Base-by-base conservation (phyloP, 2,797 vertebrate species). In the Pipistrellus nathusii region DNA sequence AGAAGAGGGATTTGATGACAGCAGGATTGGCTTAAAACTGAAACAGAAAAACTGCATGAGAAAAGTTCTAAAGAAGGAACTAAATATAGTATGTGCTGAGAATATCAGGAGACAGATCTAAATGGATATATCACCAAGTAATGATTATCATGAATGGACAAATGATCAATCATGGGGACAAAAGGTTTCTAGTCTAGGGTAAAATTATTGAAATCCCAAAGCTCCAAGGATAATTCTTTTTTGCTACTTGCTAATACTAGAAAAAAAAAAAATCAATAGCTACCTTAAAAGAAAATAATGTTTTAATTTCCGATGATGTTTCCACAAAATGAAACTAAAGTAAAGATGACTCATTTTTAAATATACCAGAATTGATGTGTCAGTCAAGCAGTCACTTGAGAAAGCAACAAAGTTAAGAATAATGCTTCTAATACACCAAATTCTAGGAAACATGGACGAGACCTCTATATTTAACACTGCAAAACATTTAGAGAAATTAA, bases 401-500 rank as follows among this genome's bases (percentile, higher is more conserved):
- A 85, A 76, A 53, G 21, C n/a, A 76, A 85, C 21, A 75, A 89
- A 89, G 62, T 41, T 89, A 64, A 92, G 14, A 69, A 81, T 18
- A 76, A 93, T 48, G 48, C 48, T 85, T 80, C 62, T 17, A 82
- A 89, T 77, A 59, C 15, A 73, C 35, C 9, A 62, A 75, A 27
- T 69, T 48, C 46, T 76, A 44, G 9, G 6, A 30, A 7, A 88
- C 89, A 82, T 15, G 27, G 53, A 86, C 25, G 72, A 73, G 55
- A 94, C 14, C 23, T 48, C 81, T 59, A 41, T 6, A 57, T 21
- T n/a, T 57, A 86, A 93, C 81, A 78, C 71, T 86, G 20, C 17
- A 62, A 94, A 83, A 55, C 14, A 76, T 38, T 88, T 17, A 88
- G 13, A 77, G 23, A 95, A 89, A 90, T 78, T 51, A 94, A 89